A percentile compares a stretch with the other conserved stretches of the same genome.
phyloP scores from a whole-genome alignment of 2,113 vertebrate genomes.

The Mystacornis crossleyi region DNA sequence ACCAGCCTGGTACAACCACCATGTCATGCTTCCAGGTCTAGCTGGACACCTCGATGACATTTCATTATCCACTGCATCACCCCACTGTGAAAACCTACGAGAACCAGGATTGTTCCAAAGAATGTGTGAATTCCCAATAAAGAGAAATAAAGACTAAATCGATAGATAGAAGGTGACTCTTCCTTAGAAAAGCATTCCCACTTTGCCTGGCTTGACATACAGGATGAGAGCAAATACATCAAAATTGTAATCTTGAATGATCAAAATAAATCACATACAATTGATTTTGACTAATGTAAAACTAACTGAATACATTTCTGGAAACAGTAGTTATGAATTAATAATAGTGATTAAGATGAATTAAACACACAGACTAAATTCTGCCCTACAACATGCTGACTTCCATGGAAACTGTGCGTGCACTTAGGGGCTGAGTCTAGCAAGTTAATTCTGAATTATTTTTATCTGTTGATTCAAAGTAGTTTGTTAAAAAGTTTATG shows the following conservation, averaged over 20 bases:
- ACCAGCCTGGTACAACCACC: neutral
- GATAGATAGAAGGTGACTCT: neutral
- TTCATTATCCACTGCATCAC: neutral
- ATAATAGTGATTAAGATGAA: conserved; percentile 81
- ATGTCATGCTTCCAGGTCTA: fast-evolving
- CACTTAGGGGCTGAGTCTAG: conserved; percentile 69
- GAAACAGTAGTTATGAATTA: conserved; percentile 84
- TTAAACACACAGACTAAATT: conserved; percentile 78
- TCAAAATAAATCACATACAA: conserved; percentile 80
- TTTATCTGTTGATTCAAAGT: conserved; percentile 76
- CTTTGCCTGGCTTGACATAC: conserved; percentile 59
- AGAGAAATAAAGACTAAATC: neutral
- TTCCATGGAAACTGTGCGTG: conserved; percentile 76
- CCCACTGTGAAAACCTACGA: neutral
- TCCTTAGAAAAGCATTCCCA: conserved; percentile 36
- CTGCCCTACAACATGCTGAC: conserved; percentile 75
- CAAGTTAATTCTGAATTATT: conserved; percentile 79
- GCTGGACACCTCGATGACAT: neutral
- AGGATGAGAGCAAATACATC: conserved; percentile 73
- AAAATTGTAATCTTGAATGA: conserved; percentile 74
- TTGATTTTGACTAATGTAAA: conserved; percentile 81
- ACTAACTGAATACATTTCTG: conserved; percentile 81
- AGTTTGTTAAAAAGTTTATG: conserved; percentile 33
- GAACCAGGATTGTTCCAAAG: neutral
- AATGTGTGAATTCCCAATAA: neutral